Evolutionary conservation across 2,888 invertebrate species (phyloP), one percentile per base, ranked within the genome.

Genomic region (Cantharis lateralis): DNA sequence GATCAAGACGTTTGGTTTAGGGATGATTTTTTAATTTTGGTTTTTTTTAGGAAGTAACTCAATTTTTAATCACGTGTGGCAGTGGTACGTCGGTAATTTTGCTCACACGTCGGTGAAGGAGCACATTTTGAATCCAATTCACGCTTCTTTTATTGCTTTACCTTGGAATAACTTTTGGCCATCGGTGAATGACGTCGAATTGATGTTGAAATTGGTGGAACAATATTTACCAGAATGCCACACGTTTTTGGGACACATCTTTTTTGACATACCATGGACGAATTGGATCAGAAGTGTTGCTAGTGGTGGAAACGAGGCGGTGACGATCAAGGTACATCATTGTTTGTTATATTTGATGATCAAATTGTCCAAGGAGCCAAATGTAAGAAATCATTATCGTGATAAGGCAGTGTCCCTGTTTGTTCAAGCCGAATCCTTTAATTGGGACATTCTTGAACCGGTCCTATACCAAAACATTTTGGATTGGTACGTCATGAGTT

Each of bases 131-230:
- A 89, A 89, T 61, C 91, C 92, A 0, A 90, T 94, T 62, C 94
- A 95, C 84, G 89, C 91, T 64, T 91, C 92, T 72, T 90, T 95
- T 75, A 86, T 91, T 1, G 88, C 89, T 68, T 86, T 95, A 71
- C 93, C 94, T 5, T 95, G 95, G 95, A 90, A 93, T 70, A 90
- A 91, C 79, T 93, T 95, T 83, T 90, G 90, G 85, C 95, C 95
- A 0, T 90, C 91, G 13, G 86, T 92, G 15, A 87, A 88, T 48
- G 93, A 95, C 84, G 88, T 95, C 16, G 93, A 94, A 78, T 89
- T 91, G 18, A 92, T 95, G 90, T 90, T 93, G 68, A 92, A 91
- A 87, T 90, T 92, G 5, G 89, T 91, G 0, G 92, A 93, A 82
- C 91, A 92, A 83, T 93, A 92, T 85, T 84, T 93, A 64, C 93